These are phyloP conservation scores for Bombus confusus DNA, from an alignment of 1,140 invertebrate species.

Conservation along the genomic window DNA sequence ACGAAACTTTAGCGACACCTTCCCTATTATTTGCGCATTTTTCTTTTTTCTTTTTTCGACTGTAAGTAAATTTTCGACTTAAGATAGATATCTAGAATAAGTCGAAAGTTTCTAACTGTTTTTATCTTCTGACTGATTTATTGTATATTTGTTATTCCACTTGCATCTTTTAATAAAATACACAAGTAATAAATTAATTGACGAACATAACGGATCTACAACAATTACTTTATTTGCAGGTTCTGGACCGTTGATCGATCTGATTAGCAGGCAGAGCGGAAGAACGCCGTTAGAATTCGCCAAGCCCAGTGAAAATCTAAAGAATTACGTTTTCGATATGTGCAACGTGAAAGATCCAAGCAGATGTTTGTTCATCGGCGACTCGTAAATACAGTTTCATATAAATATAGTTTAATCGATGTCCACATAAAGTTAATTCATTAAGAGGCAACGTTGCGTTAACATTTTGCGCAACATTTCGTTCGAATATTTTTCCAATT, in stretches of 20 bases:
- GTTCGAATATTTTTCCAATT: background rate
- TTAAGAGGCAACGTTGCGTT: too few species aligned
- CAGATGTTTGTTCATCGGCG: constrained; percentile 85
- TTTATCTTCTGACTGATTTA: too few species aligned
- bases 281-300: constrained; percentile 79
- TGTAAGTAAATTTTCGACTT: too few species aligned
- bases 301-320: constrained; percentile 83
- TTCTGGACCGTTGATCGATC: constrained; percentile 79
- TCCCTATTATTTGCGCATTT: background rate
- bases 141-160: too few species aligned
- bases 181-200: too few species aligned
- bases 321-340: constrained; percentile 75
- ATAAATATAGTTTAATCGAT: too few species aligned
- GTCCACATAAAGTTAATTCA: background rate
- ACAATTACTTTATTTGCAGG: constrained; percentile 72
- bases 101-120: too few species aligned
- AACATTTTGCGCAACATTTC: too few species aligned
- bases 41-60: background rate
- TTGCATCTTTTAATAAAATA: too few species aligned
- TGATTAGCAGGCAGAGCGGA: constrained; percentile 79
- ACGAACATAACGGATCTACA: background rate
- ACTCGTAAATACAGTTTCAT: constrained; percentile 79
- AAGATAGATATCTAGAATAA: too few species aligned
- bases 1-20: too few species aligned
- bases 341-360: constrained; percentile 80